Evolutionary conservation across 1,140 invertebrate genomes (phyloP), one percentile per base, ranked within the genome.

Genomic region (Bombus waltoni): DNA sequence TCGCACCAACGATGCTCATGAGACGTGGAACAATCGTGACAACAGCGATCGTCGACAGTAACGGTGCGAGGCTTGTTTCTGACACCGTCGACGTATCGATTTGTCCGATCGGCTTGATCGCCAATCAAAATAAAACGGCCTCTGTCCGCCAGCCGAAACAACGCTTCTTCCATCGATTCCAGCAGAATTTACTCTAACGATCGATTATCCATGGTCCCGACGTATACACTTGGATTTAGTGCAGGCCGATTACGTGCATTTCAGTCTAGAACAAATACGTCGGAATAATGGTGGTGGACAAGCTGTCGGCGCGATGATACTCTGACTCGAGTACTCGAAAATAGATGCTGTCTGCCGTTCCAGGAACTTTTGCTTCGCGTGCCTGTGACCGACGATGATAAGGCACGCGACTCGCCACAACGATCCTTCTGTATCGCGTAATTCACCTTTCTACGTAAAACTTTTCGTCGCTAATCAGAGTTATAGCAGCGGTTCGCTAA

Each of bases 301-400:
- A 65, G 32, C 59, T 0, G 59, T 47, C 66, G 82, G 38, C 32
- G 44, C 22, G 65, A 71, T n/a, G 47, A 44, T 59, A 59, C 74
- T n/a, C 38, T 35, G 53, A 79, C 47, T 47, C 78, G 83, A 42
- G 79, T 70, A 80, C 83, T 87, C 87, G 77, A 89, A 87, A 89
- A 89, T 87, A 87, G 66, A 76, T 15, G 83, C 79, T 44, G 40
- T 73, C 74, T 57, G 65, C 65, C 40, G 53, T 65, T 85, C 73
- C 80, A 73, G 76, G 62, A 85, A 68, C 84, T 73, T 66, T 72
- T 85, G 40, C n/a, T 22, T 70, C 47, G 18, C 53, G 65, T 62
- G 59, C 72, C 65, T 71, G 28, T 10, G 77, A 65, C 74, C n/a
- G 53, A 76, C 35, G 62, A 76, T 53, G 71, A 83, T 76, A 83